Evolutionary conservation across 2,113 vertebrate species (phyloP).

Genomic region (Dermatemys mawii): DNA sequence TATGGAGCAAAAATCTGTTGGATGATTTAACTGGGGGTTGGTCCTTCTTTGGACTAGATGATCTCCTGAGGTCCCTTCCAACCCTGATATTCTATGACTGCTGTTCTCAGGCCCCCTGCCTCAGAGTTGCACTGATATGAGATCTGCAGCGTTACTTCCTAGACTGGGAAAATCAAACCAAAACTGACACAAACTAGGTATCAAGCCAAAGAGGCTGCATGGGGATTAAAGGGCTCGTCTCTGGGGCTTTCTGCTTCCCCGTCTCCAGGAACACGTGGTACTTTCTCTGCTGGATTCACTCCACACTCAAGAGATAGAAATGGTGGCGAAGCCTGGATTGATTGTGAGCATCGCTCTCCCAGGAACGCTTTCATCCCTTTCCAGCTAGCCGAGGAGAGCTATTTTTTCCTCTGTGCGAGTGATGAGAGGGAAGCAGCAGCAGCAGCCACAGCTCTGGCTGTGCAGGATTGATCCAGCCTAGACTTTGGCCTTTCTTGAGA

Average conservation of each 20-base stretch:
- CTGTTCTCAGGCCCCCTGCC: not conserved
- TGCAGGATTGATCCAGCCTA: not conserved
- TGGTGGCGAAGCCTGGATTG: not conserved
- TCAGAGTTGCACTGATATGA: not conserved
- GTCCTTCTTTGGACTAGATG: too few relatives aligned
- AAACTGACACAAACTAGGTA: not conserved
- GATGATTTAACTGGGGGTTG: too few relatives aligned
- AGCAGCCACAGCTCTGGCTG: not conserved
- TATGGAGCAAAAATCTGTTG: too few relatives aligned
- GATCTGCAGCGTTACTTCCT: not conserved
- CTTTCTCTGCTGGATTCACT: not conserved
- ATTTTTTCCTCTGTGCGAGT: not conserved
- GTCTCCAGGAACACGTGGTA: not conserved
- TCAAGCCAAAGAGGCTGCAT: not conserved
- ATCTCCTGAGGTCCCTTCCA: too few relatives aligned
- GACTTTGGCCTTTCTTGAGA: not conserved
- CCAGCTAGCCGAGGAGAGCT: conserved; percentile 1
- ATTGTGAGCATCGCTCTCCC: not conserved
- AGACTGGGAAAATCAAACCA: not conserved
- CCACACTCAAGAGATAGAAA: not conserved
- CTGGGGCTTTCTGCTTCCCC: not conserved
- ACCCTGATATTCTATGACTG: too few relatives aligned
- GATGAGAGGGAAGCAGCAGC: not conserved
- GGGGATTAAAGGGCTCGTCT: not conserved
- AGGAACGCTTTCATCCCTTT: not conserved